phyloP scores from a whole-genome alignment of 2,888 invertebrate species.

The Andricus quercusramuli region DNA sequence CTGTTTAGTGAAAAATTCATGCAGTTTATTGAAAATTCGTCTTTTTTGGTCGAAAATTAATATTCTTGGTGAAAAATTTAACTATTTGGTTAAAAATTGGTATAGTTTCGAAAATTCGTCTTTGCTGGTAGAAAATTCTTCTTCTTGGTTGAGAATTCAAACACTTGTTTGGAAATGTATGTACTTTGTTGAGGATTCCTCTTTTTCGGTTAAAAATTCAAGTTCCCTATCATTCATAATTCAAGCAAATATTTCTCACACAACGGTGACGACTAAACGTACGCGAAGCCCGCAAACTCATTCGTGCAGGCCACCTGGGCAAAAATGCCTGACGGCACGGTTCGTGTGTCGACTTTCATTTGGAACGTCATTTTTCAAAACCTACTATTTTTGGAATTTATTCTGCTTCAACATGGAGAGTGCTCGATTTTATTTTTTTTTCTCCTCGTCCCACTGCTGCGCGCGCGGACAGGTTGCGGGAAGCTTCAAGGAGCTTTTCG shows the following conservation, averaged over 20 bases:
- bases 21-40: too few relatives aligned
- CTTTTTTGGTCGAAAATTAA: too few relatives aligned
- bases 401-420: conserved; percentile 59
- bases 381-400: conserved; percentile 62
- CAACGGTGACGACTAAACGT: not conserved
- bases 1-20: too few relatives aligned
- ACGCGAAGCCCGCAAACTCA: not conserved
- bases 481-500: conserved; percentile 33
- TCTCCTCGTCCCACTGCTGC: conserved; percentile 16
- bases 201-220: too few relatives aligned
- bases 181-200: too few relatives aligned
- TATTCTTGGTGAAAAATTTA: too few relatives aligned
- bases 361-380: conserved; percentile 68
- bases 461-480: conserved; percentile 21
- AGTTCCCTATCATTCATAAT: too few relatives aligned
- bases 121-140: too few relatives aligned
- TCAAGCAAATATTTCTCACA: not conserved
- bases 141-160: too few relatives aligned
- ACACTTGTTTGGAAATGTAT: too few relatives aligned
- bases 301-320: conserved; percentile 37
- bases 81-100: too few relatives aligned
- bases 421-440: conserved; percentile 15
- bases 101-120: too few relatives aligned
- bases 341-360: conserved; percentile 67
- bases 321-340: conserved; percentile 60